A percentile compares a stretch with the other conserved stretches of the same genome.
phyloP scores from a whole-genome alignment of 2,113 vertebrate genomes.

The Etia nguti region DNA sequence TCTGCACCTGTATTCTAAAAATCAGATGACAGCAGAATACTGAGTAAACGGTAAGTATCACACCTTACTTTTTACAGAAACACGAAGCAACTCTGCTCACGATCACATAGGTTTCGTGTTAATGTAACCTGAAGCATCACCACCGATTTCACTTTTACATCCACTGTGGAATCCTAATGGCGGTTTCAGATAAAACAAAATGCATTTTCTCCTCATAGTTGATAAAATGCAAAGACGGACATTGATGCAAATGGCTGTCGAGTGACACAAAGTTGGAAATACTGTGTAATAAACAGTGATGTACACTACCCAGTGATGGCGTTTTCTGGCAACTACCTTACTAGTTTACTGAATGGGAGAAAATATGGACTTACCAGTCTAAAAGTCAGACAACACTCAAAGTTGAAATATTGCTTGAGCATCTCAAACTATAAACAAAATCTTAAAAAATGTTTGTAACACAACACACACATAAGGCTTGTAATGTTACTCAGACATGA shows the following conservation, averaged over 20 bases:
- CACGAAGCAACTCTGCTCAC: background rate
- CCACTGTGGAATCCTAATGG: background rate
- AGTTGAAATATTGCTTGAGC: background rate
- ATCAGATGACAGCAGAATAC: background rate
- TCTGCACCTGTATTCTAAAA: background rate
- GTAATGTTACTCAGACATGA: background rate
- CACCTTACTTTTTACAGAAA: background rate
- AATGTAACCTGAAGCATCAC: background rate
- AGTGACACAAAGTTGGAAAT: background rate
- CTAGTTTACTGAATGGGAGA: background rate
- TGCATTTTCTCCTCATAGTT: background rate
- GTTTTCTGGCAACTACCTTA: background rate
- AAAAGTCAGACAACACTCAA: background rate
- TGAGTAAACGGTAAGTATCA: background rate
- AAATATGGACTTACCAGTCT: background rate
- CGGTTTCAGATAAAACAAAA: background rate
- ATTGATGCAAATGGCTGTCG: background rate
- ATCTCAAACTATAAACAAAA: background rate
- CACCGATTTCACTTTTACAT: background rate
- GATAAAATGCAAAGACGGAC: background rate
- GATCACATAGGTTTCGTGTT: background rate
- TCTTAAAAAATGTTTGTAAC: background rate
- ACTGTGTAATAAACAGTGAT: background rate
- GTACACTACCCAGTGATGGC: fast-evolving
- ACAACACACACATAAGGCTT: background rate